Evolutionary conservation across 2,113 vertebrate species (phyloP), one percentile per base, ranked within the genome.

Genomic region (Otus sunia): DNA sequence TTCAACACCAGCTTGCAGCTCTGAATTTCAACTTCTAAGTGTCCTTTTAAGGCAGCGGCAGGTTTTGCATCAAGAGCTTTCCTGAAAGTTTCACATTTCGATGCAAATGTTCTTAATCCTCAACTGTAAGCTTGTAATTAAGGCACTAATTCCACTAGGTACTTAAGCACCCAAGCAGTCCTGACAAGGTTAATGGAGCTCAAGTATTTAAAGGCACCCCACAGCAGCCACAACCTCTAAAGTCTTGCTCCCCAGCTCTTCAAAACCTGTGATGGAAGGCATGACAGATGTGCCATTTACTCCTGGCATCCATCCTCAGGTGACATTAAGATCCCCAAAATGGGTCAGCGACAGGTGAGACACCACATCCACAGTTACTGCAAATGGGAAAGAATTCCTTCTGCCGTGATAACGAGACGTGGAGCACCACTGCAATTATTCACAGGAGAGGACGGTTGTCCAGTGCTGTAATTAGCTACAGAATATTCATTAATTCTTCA

Each of bases 61-160:
- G 90, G 67, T 88, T 93, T 74, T 67, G 60, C 68, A 89, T 45
- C 60, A 52, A 77, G 52, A 96, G 83, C 75, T 77, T 63, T 78
- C 58, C 62, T 19, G 7, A 59, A 81, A 92, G 68, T 88, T 95
- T 84, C 92, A 49, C 80, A 49, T 91, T 91, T 89, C 68, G 3
- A 89, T 68, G 88, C 76, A 91, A 90, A 92, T 66, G 41, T 60
- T 78, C 56, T 58, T 95, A 94, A 97, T 94, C 76, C 86, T 72
- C 76, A 71, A 45, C 76, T 25, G 26, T 34, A 58, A 91, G 93
- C 7, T 3, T 56, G 59, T 71, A 90, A 90, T 76, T 83, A 77
- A 80, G 52, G 85, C 86, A 74, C 43, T 69, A 78, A 95, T 72
- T 92, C 76, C 90, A 47, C 12, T 0, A 34, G 47, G 49, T 66